Conservation (phyloP, 2,797 vertebrate species). For the Meda fulgida region DNA sequence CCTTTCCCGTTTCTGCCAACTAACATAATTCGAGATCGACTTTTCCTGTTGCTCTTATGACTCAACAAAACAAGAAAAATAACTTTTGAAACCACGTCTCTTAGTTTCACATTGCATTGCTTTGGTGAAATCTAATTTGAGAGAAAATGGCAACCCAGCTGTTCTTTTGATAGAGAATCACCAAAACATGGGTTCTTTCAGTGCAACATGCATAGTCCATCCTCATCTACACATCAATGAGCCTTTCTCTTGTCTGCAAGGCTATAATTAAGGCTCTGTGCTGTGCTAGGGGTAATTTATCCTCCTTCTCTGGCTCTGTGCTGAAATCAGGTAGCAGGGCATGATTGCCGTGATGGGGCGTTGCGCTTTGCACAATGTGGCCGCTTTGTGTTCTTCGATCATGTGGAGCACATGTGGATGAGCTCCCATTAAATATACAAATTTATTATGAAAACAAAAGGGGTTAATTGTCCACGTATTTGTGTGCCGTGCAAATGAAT, state of each 20-base stretch:
- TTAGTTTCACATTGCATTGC: slow-evolving; percentile 68
- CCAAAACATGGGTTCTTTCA: slow-evolving; percentile 84
- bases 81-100: slow-evolving; percentile 63
- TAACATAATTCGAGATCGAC: slow-evolving; percentile 62
- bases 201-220: slow-evolving; percentile 79
- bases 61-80: slow-evolving; percentile 59
- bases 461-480: slow-evolving; percentile 86
- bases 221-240: slow-evolving; percentile 86
- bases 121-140: slow-evolving; percentile 85
- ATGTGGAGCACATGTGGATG: slow-evolving; percentile 60
- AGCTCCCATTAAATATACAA: slow-evolving; percentile 67
- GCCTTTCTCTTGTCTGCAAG: slow-evolving; percentile 69
- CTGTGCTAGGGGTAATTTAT: slow-evolving; percentile 69
- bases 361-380: slow-evolving; percentile 58
- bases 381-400: slow-evolving; percentile 63
- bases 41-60: slow-evolving; percentile 65
- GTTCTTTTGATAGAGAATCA: slow-evolving; percentile 83
- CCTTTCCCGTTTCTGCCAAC: slow-evolving; percentile 60
- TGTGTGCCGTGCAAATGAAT: slow-evolving; percentile 82
- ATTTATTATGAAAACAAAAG: slow-evolving; percentile 84
- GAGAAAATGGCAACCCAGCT: slow-evolving; percentile 86
- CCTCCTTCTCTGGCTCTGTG: slow-evolving; percentile 63
- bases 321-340: slow-evolving; percentile 68
- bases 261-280: slow-evolving; percentile 71
- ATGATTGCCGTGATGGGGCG: slow-evolving; percentile 64